phyloP scores from a whole-genome alignment of 2,888 invertebrate species.

The Pteria penguin region DNA sequence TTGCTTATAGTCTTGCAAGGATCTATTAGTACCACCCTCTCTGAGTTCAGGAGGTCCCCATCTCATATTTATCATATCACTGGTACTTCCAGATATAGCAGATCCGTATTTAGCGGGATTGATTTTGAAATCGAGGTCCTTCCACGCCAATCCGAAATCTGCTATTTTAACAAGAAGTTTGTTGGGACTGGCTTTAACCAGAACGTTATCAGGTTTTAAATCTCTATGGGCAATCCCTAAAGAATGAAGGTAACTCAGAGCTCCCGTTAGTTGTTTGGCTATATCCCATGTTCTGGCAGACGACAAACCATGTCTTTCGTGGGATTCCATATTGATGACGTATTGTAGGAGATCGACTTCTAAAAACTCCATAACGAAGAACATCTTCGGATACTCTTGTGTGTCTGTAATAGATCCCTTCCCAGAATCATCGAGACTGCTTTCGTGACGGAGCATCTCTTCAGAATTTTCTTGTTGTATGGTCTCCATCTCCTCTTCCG shows the following conservation, averaged over 20 bases:
- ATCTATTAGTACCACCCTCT: not conserved
- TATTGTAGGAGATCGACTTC: slow-evolving; percentile 38
- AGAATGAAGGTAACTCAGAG: slow-evolving; percentile 43
- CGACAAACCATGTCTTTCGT: slow-evolving; percentile 40
- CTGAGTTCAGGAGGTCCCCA: slow-evolving; percentile 47
- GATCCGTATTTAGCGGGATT: slow-evolving; percentile 3
- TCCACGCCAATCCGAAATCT: slow-evolving; percentile 48
- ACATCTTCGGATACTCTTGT: slow-evolving; percentile 15
- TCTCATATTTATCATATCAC: slow-evolving; percentile 19
- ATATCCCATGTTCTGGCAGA: slow-evolving; percentile 37
- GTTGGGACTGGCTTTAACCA: slow-evolving; percentile 40
- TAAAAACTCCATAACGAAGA: slow-evolving; percentile 50
- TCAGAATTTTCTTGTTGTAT: not conserved
- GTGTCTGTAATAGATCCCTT: not conserved
- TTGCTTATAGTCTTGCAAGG: slow-evolving; percentile 32
- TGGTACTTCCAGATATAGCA: not conserved
- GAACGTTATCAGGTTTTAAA: slow-evolving; percentile 51
- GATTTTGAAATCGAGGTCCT: slow-evolving; percentile 27
- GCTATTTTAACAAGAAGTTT: slow-evolving; percentile 43
- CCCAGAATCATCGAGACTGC: not conserved
- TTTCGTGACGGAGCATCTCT: not conserved
- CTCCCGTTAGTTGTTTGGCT: slow-evolving; percentile 45
- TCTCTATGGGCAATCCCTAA: slow-evolving; percentile 44
- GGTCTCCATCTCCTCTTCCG: slow-evolving; percentile 4
- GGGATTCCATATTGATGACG: slow-evolving; percentile 26